Percentiles rank a stretch among this genome's conserved stretches.
phyloP scores from a whole-genome alignment of 2,113 vertebrate species.

The Alethe castanea region DNA sequence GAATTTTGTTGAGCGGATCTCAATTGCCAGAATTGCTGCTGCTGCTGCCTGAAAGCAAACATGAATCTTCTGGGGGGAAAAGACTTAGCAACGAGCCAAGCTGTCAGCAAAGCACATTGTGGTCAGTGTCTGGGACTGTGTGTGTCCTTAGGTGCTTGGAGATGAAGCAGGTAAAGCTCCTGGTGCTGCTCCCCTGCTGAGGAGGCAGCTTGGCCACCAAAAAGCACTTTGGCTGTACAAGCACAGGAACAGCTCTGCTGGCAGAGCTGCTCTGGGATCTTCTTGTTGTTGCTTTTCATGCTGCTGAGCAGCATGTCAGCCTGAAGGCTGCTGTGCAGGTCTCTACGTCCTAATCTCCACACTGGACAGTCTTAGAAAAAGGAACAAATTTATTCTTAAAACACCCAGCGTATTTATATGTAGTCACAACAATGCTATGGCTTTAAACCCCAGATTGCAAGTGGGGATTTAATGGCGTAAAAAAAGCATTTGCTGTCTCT shows the following conservation, averaged over 20 bases:
- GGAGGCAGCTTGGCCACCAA: not conserved
- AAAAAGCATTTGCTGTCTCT: not conserved
- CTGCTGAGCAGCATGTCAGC: not conserved
- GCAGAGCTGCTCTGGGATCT: not conserved
- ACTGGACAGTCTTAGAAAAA: not conserved
- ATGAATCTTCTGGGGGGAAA: not conserved
- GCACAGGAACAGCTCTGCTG: not conserved
- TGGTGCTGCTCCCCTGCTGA: not conserved
- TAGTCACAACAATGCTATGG: rapidly evolving
- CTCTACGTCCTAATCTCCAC: not conserved
- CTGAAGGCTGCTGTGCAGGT: not conserved
- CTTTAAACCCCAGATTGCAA: not conserved
- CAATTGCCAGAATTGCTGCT: not conserved
- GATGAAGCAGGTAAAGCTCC: not conserved
- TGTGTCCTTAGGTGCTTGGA: not conserved
- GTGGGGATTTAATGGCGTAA: not conserved
- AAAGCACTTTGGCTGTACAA: not conserved
- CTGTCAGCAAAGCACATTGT: rapidly evolving
- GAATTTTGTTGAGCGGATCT: not conserved
- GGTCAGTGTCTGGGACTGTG: not conserved
- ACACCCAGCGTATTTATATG: not conserved
- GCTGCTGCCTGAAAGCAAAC: not conserved
- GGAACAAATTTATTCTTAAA: not conserved
- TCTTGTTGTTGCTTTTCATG: rapidly evolving
- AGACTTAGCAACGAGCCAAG: not conserved